phyloP scores from a whole-genome alignment of 2,888 invertebrate species.

The Apoderus coryli region DNA sequence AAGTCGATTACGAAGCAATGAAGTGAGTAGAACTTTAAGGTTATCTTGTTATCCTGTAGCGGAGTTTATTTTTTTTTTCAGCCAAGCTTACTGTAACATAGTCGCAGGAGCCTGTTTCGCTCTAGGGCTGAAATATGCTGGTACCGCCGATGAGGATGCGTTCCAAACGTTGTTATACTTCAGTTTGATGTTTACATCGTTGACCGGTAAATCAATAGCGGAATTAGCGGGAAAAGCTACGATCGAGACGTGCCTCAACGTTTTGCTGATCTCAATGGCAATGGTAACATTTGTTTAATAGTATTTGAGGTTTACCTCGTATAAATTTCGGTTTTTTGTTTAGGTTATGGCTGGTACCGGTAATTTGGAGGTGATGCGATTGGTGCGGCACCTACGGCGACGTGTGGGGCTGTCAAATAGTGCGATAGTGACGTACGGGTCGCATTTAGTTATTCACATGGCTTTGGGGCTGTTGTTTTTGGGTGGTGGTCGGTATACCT shows the following conservation, averaged over 20 bases:
- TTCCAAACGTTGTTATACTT: slow-evolving; percentile 64
- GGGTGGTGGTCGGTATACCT: slow-evolving; percentile 80
- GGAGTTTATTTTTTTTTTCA: slow-evolving; percentile 28
- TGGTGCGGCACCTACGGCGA: slow-evolving; percentile 72
- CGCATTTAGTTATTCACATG: slow-evolving; percentile 92
- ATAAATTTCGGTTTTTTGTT: slow-evolving; percentile 17
- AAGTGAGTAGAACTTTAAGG: slow-evolving; percentile 46
- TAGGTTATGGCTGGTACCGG: slow-evolving; percentile 93
- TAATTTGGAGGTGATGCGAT: slow-evolving; percentile 63
- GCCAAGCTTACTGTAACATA: slow-evolving; percentile 94
- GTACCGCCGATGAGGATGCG: slow-evolving; percentile 72
- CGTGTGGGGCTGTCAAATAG: slow-evolving; percentile 57
- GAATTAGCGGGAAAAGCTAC: slow-evolving; percentile 84
- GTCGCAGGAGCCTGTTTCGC: slow-evolving; percentile 90
- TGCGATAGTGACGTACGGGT: slow-evolving; percentile 70
- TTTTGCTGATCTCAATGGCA: slow-evolving; percentile 64
- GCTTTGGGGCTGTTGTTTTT: slow-evolving; percentile 85
- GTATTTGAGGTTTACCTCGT: background rate
- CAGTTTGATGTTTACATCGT: slow-evolving; percentile 50
- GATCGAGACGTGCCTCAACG: slow-evolving; percentile 76
- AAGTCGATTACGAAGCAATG: slow-evolving; percentile 84
- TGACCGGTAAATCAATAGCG: slow-evolving; percentile 56
- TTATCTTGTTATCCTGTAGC: slow-evolving; percentile 5
- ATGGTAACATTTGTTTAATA: slow-evolving; percentile 52
- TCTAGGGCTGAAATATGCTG: slow-evolving; percentile 85